A percentile compares a stretch with the other conserved stretches of the same genome.
These are phyloP conservation scores for Sebastes diploproa DNA, from an alignment of 2,797 vertebrate genomes.

Conservation along the genomic window DNA sequence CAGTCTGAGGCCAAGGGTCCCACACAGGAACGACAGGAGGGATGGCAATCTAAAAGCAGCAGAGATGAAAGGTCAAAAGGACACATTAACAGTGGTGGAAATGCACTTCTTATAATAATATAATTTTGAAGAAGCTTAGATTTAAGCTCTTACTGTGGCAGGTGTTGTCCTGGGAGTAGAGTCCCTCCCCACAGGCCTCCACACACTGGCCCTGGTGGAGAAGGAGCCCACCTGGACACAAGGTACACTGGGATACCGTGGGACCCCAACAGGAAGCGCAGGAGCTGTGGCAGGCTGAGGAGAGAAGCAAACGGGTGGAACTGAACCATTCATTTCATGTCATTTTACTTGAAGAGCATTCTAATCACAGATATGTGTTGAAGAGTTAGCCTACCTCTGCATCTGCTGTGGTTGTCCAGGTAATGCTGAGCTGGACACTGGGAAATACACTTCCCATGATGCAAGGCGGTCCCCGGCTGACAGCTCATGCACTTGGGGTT, in stretches of 20 bases:
- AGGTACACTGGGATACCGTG: conserved; percentile 83
- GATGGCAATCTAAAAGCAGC: conserved; percentile 85
- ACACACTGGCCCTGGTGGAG: conserved; percentile 87
- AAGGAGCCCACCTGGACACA: conserved; percentile 76
- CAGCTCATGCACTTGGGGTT: conserved; percentile 86
- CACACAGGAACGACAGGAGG: conserved; percentile 86
- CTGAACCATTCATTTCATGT: not conserved
- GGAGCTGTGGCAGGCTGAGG: conserved; percentile 87
- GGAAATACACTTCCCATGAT: conserved; percentile 84
- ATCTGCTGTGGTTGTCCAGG: conserved; percentile 74
- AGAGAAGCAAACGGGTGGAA: not conserved
- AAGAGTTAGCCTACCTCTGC: conserved; percentile 81
- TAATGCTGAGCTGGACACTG: conserved; percentile 87
- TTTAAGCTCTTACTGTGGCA: conserved; percentile 86
- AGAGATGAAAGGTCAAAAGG: not conserved
- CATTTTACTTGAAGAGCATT: not conserved
- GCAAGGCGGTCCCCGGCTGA: conserved; percentile 75
- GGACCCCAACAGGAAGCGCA: conserved; percentile 88
- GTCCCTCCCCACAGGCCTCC: conserved; percentile 86
- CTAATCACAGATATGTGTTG: no score
- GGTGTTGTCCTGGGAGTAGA: conserved; percentile 81
- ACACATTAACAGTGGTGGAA: not conserved
- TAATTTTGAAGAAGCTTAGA: not conserved
- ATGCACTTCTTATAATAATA: not conserved
- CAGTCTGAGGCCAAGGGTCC: conserved; percentile 85